Evolutionary conservation across 2,113 vertebrate genomes (phyloP).

Genomic region (Oncorhynchus clarkii): DNA sequence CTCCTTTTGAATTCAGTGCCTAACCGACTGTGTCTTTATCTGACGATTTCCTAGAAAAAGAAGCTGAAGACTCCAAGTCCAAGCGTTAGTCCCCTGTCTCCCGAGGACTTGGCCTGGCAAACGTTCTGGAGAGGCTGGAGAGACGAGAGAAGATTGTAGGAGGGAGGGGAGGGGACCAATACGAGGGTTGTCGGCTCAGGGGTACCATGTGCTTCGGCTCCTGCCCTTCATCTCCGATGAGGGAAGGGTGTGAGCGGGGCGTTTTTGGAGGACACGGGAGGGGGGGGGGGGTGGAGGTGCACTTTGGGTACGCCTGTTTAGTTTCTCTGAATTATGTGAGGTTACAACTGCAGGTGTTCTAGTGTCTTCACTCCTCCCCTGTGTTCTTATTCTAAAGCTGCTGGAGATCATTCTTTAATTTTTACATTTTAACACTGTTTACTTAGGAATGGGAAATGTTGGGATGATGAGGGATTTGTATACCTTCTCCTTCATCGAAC

Average conservation of each 20-base stretch:
- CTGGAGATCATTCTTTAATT: slow-evolving; percentile 53
- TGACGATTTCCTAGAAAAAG: slow-evolving; percentile 53
- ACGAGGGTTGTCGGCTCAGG: slow-evolving; percentile 55
- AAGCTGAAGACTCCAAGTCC: slow-evolving; percentile 66
- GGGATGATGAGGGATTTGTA: slow-evolving; percentile 31
- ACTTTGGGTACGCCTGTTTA: slow-evolving; percentile 43
- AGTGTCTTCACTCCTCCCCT: slow-evolving; percentile 46
- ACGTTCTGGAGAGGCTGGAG: slow-evolving; percentile 27
- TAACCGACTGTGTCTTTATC: not conserved
- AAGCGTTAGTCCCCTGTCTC: slow-evolving; percentile 60
- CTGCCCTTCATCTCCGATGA: slow-evolving; percentile 45
- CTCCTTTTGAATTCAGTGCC: not conserved
- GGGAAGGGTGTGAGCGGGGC: slow-evolving; percentile 33
- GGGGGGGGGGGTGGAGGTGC: slow-evolving; percentile 1
- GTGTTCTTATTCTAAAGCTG: slow-evolving; percentile 67
- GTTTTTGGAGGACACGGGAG: slow-evolving; percentile 28
- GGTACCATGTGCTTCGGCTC: slow-evolving; percentile 45
- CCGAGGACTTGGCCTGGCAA: slow-evolving; percentile 38
- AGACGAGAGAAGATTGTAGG: slow-evolving; percentile 26
- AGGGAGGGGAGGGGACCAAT: slow-evolving; percentile 42
- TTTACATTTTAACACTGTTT: slow-evolving; percentile 37
- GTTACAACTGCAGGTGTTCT: slow-evolving; percentile 49
- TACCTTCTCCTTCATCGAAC: slow-evolving; percentile 10
- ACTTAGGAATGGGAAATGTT: slow-evolving; percentile 30
- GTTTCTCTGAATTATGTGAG: slow-evolving; percentile 9